phyloP scores from a whole-genome alignment of 2,113 vertebrate genomes.

The Astatoreochromis straeleni region DNA sequence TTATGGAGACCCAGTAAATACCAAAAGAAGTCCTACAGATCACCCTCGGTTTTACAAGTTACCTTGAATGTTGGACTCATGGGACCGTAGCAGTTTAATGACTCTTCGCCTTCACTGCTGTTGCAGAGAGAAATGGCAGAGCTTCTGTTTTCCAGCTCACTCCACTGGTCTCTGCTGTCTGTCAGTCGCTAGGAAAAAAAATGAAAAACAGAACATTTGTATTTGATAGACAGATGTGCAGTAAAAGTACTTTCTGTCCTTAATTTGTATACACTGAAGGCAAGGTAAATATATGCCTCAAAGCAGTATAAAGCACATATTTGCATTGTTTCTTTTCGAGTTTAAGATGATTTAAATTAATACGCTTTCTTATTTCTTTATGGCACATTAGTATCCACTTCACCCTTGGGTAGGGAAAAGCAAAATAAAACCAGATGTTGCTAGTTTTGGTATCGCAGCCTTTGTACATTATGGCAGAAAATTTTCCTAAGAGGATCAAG shows the following conservation, averaged over 20 bases:
- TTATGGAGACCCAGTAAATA: neutral
- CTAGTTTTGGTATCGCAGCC: neutral
- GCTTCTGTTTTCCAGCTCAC: neutral
- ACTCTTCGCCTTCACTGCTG: constrained; percentile 51
- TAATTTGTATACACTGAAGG: neutral
- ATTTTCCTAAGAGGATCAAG: neutral
- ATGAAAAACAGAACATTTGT: neutral
- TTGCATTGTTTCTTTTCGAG: neutral
- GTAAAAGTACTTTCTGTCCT: neutral
- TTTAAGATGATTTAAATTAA: neutral
- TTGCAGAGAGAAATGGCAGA: neutral
- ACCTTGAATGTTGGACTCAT: constrained; percentile 78
- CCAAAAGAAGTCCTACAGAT: neutral
- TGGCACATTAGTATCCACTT: neutral
- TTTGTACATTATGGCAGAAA: neutral
- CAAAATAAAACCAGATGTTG: neutral
- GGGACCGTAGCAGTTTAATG: constrained; percentile 52
- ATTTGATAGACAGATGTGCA: neutral
- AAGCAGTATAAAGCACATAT: neutral
- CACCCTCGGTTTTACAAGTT: neutral
- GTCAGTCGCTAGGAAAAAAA: neutral
- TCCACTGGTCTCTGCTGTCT: neutral
- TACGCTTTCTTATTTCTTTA: neutral
- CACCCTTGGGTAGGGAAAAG: neutral
- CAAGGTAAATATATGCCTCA: neutral